Conservation (phyloP, 2,797 vertebrate genomes). For the Lagocephalus sceleratus region DNA sequence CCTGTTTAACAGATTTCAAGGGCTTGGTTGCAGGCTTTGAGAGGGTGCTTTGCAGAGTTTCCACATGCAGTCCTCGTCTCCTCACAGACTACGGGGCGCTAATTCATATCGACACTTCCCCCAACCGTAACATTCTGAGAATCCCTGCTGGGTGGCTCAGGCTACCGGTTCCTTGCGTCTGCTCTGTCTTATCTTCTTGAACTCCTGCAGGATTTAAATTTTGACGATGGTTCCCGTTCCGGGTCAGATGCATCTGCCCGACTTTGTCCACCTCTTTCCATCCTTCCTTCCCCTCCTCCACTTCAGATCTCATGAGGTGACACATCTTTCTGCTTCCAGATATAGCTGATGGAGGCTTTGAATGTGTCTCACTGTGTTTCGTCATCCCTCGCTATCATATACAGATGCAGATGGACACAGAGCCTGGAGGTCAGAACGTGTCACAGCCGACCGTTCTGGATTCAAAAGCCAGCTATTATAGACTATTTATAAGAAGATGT, state of each 20-base stretch:
- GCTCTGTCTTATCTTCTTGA: not conserved
- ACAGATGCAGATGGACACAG: conserved; percentile 32
- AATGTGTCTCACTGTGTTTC: conserved; percentile 28
- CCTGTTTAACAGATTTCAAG: not conserved
- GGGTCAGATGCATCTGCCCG: conserved; percentile 17
- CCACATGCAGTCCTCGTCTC: too few species aligned
- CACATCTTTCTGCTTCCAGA: conserved; percentile 31
- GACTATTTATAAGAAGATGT: not conserved
- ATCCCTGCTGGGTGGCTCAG: not conserved
- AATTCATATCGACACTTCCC: too few species aligned
- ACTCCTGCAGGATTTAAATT: conserved; percentile 28
- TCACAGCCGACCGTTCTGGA: too few species aligned
- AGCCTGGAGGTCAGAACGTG: not conserved
- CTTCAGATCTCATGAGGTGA: conserved; percentile 36
- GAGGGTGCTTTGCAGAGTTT: too few species aligned
- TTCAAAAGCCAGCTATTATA: too few species aligned
- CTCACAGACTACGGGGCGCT: too few species aligned
- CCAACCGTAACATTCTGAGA: not conserved
- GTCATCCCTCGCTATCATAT: conserved; percentile 42
- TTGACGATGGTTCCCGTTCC: conserved; percentile 23
- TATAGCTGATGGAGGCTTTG: conserved; percentile 34
- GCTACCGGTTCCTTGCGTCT: conserved; percentile 21
- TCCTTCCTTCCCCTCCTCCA: conserved; percentile 15
- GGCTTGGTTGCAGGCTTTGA: not conserved
- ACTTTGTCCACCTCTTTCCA: conserved; percentile 23